A percentile compares a stretch with the other conserved stretches of the same genome.
Evolutionary conservation across 2,797 vertebrate species (phyloP).

Genomic region (Coregonus ussuriensis): DNA sequence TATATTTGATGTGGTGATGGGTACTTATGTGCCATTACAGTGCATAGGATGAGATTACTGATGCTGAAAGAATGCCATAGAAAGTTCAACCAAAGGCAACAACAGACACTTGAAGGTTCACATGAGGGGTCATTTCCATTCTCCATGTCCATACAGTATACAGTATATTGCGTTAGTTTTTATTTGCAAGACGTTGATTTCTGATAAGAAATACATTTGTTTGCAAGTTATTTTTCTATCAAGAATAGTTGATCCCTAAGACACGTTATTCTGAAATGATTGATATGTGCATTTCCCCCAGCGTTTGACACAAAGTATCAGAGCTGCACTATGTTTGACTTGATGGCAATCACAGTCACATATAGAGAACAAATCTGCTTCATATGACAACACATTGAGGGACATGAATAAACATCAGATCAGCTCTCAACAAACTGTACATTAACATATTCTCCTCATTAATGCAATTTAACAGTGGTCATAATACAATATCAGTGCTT

Average conservation of each 20-base stretch:
- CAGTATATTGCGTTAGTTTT: slow-evolving; percentile 29
- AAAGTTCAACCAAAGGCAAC: slow-evolving; percentile 27
- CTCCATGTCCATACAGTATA: slow-evolving; percentile 1
- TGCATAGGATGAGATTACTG: slow-evolving; percentile 43
- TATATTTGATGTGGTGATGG: slow-evolving; percentile 55
- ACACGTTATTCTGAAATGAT: slow-evolving; percentile 19
- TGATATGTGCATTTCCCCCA: slow-evolving; percentile 13
- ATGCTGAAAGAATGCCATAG: slow-evolving; percentile 34
- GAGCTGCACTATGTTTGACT: slow-evolving; percentile 38
- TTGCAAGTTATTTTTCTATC: slow-evolving; percentile 18
- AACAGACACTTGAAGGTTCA: slow-evolving; percentile 22
- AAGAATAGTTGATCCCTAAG: background rate
- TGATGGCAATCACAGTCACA: background rate
- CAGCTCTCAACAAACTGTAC: slow-evolving; percentile 40
- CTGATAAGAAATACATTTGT: slow-evolving; percentile 33
- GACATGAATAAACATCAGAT: slow-evolving; percentile 30
- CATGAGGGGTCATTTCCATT: slow-evolving; percentile 14
- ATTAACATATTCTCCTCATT: slow-evolving; percentile 17
- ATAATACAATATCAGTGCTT: slow-evolving; percentile 53
- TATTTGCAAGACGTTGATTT: slow-evolving; percentile 32
- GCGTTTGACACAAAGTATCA: slow-evolving; percentile 28
- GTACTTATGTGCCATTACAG: slow-evolving; percentile 37
- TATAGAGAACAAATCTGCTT: slow-evolving; percentile 36
- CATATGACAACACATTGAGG: slow-evolving; percentile 10
- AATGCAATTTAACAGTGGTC: slow-evolving; percentile 45